Base-by-base conservation (phyloP, 2,888 invertebrate species). In the Gortyna flavago region DNA sequence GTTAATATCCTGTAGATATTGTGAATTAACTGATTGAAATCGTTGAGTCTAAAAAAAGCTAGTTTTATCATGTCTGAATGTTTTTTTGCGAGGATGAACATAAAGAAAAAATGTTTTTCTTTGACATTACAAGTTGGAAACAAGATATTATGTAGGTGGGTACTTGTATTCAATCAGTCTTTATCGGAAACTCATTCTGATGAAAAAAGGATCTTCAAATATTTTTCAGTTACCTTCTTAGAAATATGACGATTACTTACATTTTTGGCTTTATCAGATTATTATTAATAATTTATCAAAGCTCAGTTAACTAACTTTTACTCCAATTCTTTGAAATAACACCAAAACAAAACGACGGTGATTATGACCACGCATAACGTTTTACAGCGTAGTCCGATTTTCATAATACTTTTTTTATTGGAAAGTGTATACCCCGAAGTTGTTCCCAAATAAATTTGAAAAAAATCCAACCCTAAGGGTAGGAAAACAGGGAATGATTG, bases 41-140 rank as follows among this genome's bases (percentile, higher is more conserved):
- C 41, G 1, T 41, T 81, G 41, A 51, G 2, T 18, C 32, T 8
- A 32, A n/a, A 29, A 57, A 64, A 41, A 32, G 2, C 32, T 71
- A 51, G 57, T 79, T 81, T 48, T 2, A 64, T 54, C 64, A 25
- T 35, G 0, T 64, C 35, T 44, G 7, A 44, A 44, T 54, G 35
- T 38, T 54, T 77, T 77, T 79, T 77, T 38, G 35, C 18, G 13
- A 64, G 9, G 13, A 4, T 38, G 1, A 72, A 18, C 8, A 21
- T 13, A 73, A 35, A 64, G 18, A 2, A 44, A 57, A 18, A 16
- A 18, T 25, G 32, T 11, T 64, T 57, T 44, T 54, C 11, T 25
- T 29, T 16, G 8, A 51, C 5, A 41, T 62, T 25, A 41, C 1
- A n/a, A 44, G 9, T 21, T 25, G 9, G 9, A 41, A 25, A 62